These are phyloP conservation scores for Drosophila niveifrons DNA, from an alignment of 2,888 invertebrate genomes.

Conservation along the genomic window DNA sequence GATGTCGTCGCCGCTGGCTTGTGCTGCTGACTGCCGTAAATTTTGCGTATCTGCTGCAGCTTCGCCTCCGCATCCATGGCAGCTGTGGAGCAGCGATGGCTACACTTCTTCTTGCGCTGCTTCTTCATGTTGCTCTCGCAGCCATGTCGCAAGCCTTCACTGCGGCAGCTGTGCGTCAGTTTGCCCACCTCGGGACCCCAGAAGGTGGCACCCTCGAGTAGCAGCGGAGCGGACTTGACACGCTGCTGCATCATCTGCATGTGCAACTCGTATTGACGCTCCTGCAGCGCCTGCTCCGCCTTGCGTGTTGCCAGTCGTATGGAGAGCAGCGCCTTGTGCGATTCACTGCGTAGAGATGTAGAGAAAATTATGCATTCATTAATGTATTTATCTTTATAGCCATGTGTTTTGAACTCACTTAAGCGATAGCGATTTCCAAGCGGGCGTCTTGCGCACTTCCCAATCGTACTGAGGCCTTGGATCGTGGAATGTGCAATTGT, in stretches of 20 bases:
- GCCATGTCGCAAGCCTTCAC: conserved; percentile 74
- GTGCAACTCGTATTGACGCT: conserved; percentile 83
- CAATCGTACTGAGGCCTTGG: conserved; percentile 81
- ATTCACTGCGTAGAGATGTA: conserved; percentile 72
- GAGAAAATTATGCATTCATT: not conserved
- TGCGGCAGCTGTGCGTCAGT: conserved; percentile 81
- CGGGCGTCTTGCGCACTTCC: conserved; percentile 85
- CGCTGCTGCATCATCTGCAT: conserved; percentile 85
- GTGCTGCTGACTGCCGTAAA: conserved; percentile 63
- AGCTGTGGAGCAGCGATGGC: conserved; percentile 29
- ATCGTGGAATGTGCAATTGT: conserved; percentile 78
- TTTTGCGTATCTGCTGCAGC: conserved; percentile 69
- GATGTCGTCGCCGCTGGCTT: conserved; percentile 41
- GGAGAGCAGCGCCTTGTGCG: conserved; percentile 83
- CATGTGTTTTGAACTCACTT: conserved; percentile 69
- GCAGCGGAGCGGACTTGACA: conserved; percentile 84
- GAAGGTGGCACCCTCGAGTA: conserved; percentile 83
- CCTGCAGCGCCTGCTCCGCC: conserved; percentile 83
- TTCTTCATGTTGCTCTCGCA: conserved; percentile 66
- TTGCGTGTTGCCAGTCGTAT: conserved; percentile 84
- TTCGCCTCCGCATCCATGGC: conserved; percentile 51
- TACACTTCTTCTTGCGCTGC: conserved; percentile 60
- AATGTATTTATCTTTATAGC: not conserved
- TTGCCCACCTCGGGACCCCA: conserved; percentile 84
- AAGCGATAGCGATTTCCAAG: conserved; percentile 84